Conservation (phyloP, 2,888 invertebrate species). For the Agriopis aurantiaria region DNA sequence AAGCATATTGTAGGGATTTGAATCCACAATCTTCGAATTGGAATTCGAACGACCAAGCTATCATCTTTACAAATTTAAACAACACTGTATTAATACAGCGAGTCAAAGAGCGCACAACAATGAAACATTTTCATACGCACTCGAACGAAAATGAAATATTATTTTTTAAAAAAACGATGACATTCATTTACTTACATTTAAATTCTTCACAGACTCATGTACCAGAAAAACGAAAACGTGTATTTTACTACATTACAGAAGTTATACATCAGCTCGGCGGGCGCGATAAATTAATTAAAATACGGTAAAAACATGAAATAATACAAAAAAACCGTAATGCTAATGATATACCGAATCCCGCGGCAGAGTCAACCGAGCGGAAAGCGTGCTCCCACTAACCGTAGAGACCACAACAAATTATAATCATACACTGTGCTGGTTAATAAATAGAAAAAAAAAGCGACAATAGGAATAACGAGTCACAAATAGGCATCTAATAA, state of each 20-base stretch:
- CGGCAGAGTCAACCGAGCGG: slow-evolving; percentile 64
- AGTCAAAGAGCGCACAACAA: slow-evolving; percentile 18
- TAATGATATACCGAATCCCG: slow-evolving; percentile 43
- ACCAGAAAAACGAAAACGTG: slow-evolving; percentile 47
- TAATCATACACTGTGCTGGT: slow-evolving; percentile 83
- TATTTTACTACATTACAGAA: slow-evolving; percentile 41
- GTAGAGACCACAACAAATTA: slow-evolving; percentile 71
- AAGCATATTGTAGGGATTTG: no score
- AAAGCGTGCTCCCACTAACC: slow-evolving; percentile 73
- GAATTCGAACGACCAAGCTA: no score
- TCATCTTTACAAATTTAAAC: no score
- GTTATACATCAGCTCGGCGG: slow-evolving; percentile 39
- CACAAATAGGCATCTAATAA: slow-evolving; percentile 83
- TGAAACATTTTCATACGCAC: slow-evolving; percentile 17
- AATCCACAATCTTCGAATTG: no score
- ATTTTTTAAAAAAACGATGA: slow-evolving; percentile 34
- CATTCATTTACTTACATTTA: slow-evolving; percentile 41
- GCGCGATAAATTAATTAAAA: slow-evolving; percentile 46
- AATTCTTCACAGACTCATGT: slow-evolving; percentile 43
- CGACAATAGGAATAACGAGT: slow-evolving; percentile 84
- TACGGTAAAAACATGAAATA: slow-evolving; percentile 42
- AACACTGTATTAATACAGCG: neutral
- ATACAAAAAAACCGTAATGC: slow-evolving; percentile 28
- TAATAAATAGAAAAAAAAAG: slow-evolving; percentile 83
- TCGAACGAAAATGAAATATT: slow-evolving; percentile 15